Conservation (phyloP, 1,140 invertebrate species). For the Euura saliciscinereae region DNA sequence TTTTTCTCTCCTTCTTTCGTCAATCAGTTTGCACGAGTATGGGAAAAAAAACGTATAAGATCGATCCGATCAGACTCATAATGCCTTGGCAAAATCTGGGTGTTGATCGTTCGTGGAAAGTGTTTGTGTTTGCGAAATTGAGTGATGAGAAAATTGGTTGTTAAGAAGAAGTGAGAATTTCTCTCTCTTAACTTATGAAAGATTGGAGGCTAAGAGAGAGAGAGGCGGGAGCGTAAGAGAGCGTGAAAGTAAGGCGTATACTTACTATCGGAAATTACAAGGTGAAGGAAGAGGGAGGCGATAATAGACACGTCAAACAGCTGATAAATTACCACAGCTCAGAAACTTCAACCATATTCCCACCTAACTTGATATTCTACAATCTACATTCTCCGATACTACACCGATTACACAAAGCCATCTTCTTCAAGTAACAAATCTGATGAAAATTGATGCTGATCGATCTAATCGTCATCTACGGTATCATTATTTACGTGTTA, state of each 20-base stretch:
- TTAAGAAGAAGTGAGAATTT: conserved; percentile 27
- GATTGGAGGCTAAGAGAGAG: neutral
- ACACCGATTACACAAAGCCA: neutral
- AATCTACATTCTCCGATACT: neutral
- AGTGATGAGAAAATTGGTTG: conserved; percentile 33
- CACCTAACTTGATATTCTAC: neutral
- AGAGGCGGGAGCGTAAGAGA: neutral
- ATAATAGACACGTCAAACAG: conserved; percentile 39
- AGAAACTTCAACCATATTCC: neutral
- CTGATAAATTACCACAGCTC: conserved; percentile 28
- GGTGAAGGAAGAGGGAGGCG: conserved; percentile 8
- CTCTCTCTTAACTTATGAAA: conserved; percentile 13
- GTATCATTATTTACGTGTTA: no score
- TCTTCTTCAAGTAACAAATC: neutral
- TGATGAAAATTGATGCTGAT: no score
- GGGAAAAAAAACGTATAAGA: no score
- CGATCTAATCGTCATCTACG: no score
- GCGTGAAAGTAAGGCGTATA: conserved; percentile 14
- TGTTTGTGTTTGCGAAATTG: conserved; percentile 10
- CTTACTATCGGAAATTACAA: conserved; percentile 32
- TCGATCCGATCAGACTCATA: no score
- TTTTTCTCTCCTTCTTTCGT: no score
- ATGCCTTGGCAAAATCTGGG: neutral
- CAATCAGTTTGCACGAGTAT: no score
- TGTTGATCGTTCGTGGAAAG: neutral